These are phyloP conservation scores for Spongia lamella DNA, from an alignment of 37 sponge, comb jelly and placozoan species.

Conservation along the genomic window DNA sequence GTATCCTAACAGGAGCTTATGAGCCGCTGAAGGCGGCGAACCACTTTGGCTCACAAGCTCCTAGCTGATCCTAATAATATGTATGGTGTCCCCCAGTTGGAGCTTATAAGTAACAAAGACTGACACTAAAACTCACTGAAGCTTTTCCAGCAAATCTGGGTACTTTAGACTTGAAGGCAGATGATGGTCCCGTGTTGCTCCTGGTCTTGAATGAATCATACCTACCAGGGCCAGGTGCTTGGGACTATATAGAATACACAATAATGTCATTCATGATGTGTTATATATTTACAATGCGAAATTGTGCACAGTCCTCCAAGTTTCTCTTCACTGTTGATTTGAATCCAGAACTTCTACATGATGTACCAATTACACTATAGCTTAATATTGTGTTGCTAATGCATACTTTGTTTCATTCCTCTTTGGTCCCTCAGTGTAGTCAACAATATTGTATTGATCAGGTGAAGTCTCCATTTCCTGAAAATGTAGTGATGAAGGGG, in stretches of 20 bases:
- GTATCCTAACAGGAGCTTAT: no score
- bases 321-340: constrained; percentile 47
- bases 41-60: no score
- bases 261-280: background rate
- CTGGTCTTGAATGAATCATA: constrained; percentile 44
- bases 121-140: constrained; percentile 18
- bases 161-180: constrained; percentile 72
- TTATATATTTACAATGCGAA: constrained; percentile 43
- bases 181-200: constrained; percentile 27
- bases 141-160: constrained; percentile 53
- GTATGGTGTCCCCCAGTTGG: no score
- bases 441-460: constrained; percentile 58
- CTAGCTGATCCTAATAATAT: no score
- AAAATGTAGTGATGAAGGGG: no score
- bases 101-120: background rate
- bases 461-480: constrained; percentile 75
- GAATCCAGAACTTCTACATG: constrained; percentile 46
- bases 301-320: constrained; percentile 36
- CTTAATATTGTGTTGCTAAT: background rate
- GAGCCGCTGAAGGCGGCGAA: no score
- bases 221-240: constrained; percentile 75
- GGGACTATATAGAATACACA: constrained; percentile 31
- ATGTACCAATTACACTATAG: constrained; percentile 2
- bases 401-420: constrained; percentile 59
- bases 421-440: constrained; percentile 37